Evolutionary conservation across 1,140 invertebrate genomes (phyloP).

Genomic region (Dolichoris vasculosae): DNA sequence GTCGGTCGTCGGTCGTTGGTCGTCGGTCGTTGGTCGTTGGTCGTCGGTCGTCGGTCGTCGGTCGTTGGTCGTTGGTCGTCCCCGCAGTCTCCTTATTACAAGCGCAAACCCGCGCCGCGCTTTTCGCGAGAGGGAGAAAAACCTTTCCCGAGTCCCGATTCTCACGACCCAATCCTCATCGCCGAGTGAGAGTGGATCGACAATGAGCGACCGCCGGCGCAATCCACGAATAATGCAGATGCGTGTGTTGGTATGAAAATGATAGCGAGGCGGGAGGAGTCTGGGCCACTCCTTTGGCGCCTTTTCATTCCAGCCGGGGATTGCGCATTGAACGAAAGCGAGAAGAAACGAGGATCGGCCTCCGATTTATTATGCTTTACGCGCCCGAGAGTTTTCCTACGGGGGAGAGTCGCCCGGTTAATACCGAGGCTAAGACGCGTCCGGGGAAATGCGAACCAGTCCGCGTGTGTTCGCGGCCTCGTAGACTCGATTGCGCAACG

Average conservation of each 20-base stretch:
- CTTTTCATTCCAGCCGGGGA: background rate
- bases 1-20: too few relatives aligned
- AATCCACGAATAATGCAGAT: slow-evolving; percentile 34
- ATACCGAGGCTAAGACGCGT: too few relatives aligned
- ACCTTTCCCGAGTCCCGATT: slow-evolving; percentile 59
- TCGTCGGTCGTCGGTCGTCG: too few relatives aligned
- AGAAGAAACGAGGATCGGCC: background rate
- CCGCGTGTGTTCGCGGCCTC: background rate
- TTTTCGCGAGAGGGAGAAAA: slow-evolving; percentile 38
- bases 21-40: too few relatives aligned
- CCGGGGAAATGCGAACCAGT: too few relatives aligned
- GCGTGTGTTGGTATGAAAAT: slow-evolving; percentile 27
- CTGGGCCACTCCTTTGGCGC: slow-evolving; percentile 33
- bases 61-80: too few relatives aligned
- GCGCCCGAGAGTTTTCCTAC: background rate
- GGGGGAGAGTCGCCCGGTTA: too few relatives aligned
- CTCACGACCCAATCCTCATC: slow-evolving; percentile 56
- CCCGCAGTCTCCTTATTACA: background rate
- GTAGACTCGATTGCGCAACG: background rate
- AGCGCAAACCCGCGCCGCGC: background rate
- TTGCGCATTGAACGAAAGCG: background rate
- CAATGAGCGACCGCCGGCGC: slow-evolving; percentile 37
- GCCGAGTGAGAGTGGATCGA: slow-evolving; percentile 13
- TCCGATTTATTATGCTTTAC: background rate
- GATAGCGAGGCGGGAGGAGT: slow-evolving; percentile 23